Evolutionary conservation across 92 coral and sea anemone genomes (phyloP), one percentile per base, ranked within the genome.

Genomic region (Hydrozoanthus gracilis): DNA sequence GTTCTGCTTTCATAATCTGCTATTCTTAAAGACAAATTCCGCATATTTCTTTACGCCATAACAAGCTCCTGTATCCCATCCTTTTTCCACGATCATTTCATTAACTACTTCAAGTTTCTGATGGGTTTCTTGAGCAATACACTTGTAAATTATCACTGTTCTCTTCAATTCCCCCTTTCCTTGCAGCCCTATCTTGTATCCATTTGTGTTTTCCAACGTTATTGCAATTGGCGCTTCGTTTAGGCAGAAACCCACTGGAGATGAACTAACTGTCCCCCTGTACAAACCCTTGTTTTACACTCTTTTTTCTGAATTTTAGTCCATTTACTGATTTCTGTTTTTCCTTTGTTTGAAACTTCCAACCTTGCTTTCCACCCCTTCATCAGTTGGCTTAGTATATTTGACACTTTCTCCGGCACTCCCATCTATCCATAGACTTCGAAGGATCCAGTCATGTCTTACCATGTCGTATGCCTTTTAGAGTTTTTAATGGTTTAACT

Each of bases 1-100:
- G n/a, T 84, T 69, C 65, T 78, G 82, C 46, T 55, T 84, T 73
- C 70, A 73, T 78, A 72, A 79, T 79, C 35, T 83, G 13, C 87
- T 68, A 16, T 27, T 45, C 64, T 50, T 70, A 55, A 68, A 83
- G 44, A 68, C 67, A 69, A 83, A 8, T 55, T 55, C 61, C 61
- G 61, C 3, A 55, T 15, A 55, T 55, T 55, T 55, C n/a, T 55
- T 55, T 55, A 55, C 3, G 61, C 61, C 61, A 55, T 55, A 55
- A 55, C 61, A 6, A 55, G 61, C 8, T 55, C 61, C 61, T 2
- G 61, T 55, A 55, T 55, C 61, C 61, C 13, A 2, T 8, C 61
- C 13, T 55, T 3, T 7, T 15, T 55, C 61, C 61, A 55, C 61
- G 13, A 55, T 55, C 61, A 55, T 55, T 55, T 55, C 61, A 15